Evolutionary conservation across 2,797 vertebrate genomes (phyloP).

Genomic region (Rhinella marina): DNA sequence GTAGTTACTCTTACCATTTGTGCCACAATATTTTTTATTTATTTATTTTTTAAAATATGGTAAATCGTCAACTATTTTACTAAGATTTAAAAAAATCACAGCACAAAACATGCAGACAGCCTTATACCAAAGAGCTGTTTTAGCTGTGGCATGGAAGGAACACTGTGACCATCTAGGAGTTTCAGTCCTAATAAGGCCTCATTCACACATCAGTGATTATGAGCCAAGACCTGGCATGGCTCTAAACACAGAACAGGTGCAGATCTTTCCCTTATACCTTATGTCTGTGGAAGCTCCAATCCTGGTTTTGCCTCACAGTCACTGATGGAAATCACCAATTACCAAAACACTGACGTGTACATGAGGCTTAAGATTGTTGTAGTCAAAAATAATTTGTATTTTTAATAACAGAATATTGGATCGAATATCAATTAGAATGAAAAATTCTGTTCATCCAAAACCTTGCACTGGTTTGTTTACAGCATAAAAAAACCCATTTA

Average conservation of each 20-base stretch:
- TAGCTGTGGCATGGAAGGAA: background rate
- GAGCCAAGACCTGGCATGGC: background rate
- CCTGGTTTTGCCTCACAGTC: no score
- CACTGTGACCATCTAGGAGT: background rate
- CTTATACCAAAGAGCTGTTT: background rate
- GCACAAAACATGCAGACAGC: background rate
- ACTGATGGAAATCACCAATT: no score
- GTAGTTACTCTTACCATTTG: no score
- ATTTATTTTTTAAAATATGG: no score
- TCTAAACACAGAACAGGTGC: no score
- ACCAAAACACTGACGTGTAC: no score
- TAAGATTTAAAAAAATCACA: no score
- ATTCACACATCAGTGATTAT: no score
- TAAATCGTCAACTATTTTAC: background rate
- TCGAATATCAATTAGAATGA: background rate
- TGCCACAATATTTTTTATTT: no score
- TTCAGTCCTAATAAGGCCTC: background rate
- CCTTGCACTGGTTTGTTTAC: background rate
- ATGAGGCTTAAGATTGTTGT: background rate
- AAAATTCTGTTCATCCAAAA: background rate
- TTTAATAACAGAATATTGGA: background rate
- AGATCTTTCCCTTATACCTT: no score
- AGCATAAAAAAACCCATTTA: no score
- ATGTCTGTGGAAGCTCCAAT: no score
- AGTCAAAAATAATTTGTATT: background rate